These are phyloP conservation scores for Zhengitettix transpicula DNA, from an alignment of 2,888 invertebrate species.

Conservation along the genomic window DNA sequence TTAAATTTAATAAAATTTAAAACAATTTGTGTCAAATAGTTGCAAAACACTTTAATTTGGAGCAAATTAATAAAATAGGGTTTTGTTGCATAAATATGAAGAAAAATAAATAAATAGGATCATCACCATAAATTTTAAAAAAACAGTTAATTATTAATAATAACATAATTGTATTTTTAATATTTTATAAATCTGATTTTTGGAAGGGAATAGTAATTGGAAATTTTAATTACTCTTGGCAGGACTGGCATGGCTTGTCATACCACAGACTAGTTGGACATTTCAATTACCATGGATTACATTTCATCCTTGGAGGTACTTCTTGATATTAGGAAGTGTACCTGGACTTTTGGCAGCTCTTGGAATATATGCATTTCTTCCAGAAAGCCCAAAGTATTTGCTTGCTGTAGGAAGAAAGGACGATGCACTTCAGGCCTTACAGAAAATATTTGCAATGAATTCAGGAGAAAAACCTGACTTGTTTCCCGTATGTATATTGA, in stretches of 20 bases:
- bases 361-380: conserved; percentile 18
- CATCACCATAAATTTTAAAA: no score
- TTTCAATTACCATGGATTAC: conserved; percentile 9
- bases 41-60: no score
- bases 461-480: conserved; percentile 2
- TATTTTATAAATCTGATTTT: neutral
- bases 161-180: no score
- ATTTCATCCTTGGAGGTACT: conserved; percentile 24
- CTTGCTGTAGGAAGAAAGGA: conserved; percentile 19
- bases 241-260: conserved; percentile 22
- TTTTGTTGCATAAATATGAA: no score
- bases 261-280: conserved; percentile 21
- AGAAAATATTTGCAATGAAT: conserved; percentile 18
- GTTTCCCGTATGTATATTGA: conserved; percentile 1
- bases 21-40: no score
- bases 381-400: conserved; percentile 24
- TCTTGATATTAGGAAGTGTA: conserved; percentile 22
- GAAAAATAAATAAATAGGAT: no score
- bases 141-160: no score
- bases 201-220: neutral
- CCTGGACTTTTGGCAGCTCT: conserved; percentile 21
- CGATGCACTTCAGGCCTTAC: conserved; percentile 18
- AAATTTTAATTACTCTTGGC: neutral
- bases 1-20: no score
- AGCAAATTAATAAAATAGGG: no score